phyloP scores from a whole-genome alignment of 2,888 invertebrate genomes.

The Frankliniella fusca region DNA sequence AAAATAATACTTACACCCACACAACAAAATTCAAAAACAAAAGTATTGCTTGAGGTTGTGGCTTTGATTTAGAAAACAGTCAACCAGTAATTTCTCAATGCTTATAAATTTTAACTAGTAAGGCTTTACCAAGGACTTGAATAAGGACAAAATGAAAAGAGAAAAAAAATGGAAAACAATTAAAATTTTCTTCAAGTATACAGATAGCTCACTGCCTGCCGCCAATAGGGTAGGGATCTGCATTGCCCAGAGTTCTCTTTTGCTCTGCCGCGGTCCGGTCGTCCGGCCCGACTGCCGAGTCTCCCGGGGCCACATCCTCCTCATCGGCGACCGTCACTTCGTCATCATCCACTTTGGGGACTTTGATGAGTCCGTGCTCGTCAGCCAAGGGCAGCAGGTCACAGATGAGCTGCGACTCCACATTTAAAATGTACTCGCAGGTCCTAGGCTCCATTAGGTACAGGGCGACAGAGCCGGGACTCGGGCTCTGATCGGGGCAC shows the following conservation, averaged over 20 bases:
- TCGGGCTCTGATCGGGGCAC: constrained; percentile 65
- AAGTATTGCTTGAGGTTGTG: no score
- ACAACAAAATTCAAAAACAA: no score
- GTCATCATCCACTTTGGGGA: not conserved
- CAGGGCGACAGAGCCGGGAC: constrained; percentile 76
- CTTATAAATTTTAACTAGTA: no score
- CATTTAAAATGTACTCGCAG: constrained; percentile 91
- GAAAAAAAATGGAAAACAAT: no score
- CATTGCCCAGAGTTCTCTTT: not conserved
- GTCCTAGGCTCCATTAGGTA: constrained; percentile 86
- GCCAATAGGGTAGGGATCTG: not conserved
- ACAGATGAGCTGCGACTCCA: constrained; percentile 88
- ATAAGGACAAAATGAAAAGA: no score
- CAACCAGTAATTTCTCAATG: no score
- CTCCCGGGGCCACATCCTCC: not conserved
- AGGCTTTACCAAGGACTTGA: no score
- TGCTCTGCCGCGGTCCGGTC: not conserved
- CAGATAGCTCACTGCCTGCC: not conserved
- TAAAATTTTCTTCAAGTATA: no score
- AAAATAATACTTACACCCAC: no score
- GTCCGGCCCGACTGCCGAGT: not conserved
- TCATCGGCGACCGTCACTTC: not conserved
- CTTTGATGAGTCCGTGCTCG: constrained; percentile 62
- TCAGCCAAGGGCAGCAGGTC: constrained; percentile 76
- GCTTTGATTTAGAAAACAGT: no score